Base-by-base conservation (phyloP, 1,140 invertebrate genomes). In the Achroia grisella region DNA sequence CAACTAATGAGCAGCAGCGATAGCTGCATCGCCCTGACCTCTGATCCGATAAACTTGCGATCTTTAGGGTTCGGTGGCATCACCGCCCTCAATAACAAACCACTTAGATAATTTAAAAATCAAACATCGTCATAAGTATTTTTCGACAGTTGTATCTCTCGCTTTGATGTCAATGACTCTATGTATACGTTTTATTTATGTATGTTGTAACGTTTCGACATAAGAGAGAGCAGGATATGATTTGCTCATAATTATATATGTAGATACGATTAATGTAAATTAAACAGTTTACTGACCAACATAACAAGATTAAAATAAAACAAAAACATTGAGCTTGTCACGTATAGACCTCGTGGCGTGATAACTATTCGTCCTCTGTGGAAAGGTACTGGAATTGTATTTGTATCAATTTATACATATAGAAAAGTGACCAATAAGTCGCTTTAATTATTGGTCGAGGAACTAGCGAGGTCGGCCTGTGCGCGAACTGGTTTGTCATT, bases 401-500 rank as follows among this genome's bases (percentile, higher is more conserved):
- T 56, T 62, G 64, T 77, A 79, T 79, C 70, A 71, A 78, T 63
- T 55, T 65, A 52, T 55, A 66, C 59, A 56, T 74, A 70, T 71
- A 62, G 52, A 70, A 71, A 80, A 81, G 70, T 76, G 62, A 68
- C 52, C 68, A 77, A 75, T 80, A 71, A 66, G 65, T 68, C 48
- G 63, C 55, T 73, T 77, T 78, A 83, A 76, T 79, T 84, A 76
- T 78, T 73, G 64, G 63, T 55, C 66, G 71, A 63, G 49, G 52
- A 56, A 50, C 49, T 50, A 60, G 51, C 77, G 77, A 81, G 77
- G 75, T 67, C 80, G 74, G 56, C 75, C 59, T 76, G 66, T 71
- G 55, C 48, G 54, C 67, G 48, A 73, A 84, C 80, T 80, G 77
- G 80, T 84, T 80, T 84, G 72, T 72, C 71, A 75, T 56, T 62